phyloP scores from a whole-genome alignment of 2,113 vertebrate species.

The Sclerurus mexicanus region DNA sequence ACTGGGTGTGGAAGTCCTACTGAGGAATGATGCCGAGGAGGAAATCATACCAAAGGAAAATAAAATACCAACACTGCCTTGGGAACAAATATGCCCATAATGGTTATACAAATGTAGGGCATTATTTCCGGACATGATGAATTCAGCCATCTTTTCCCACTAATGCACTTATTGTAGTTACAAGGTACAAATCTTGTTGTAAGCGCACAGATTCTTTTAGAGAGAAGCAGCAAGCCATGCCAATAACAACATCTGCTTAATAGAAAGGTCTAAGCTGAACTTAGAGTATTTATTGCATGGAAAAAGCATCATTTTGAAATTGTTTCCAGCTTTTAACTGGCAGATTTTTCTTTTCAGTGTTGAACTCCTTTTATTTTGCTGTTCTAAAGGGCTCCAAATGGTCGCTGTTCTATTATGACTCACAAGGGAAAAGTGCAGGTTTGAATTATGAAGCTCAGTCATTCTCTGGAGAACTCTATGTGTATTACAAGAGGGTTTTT shows the following conservation, averaged over 20 bases:
- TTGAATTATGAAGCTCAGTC: constrained; percentile 50
- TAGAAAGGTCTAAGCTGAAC: constrained; percentile 35
- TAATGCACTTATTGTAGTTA: background rate
- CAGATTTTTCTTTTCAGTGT: constrained; percentile 20
- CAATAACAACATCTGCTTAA: constrained; percentile 44
- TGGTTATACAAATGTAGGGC: background rate
- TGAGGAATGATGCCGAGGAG: background rate
- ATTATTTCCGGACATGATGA: background rate
- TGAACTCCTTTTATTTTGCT: constrained; percentile 49
- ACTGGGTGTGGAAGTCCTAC: background rate
- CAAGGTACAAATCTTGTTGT: background rate
- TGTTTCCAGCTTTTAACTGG: constrained; percentile 47
- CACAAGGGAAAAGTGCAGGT: constrained; percentile 25
- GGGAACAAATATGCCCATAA: background rate
- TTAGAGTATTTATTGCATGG: constrained; percentile 24
- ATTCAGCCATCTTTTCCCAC: background rate
- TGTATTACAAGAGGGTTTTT: background rate
- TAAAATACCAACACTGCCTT: background rate
- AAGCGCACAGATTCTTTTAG: constrained; percentile 25
- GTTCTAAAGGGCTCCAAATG: constrained; percentile 35
- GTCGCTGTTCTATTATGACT: constrained; percentile 31
- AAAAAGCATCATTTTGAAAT: constrained; percentile 45
- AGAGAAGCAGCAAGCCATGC: background rate
- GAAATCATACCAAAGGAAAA: background rate
- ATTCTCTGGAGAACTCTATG: constrained; percentile 12